phyloP scores from a whole-genome alignment of 2,113 vertebrate species.

The Ictalurus furcatus region DNA sequence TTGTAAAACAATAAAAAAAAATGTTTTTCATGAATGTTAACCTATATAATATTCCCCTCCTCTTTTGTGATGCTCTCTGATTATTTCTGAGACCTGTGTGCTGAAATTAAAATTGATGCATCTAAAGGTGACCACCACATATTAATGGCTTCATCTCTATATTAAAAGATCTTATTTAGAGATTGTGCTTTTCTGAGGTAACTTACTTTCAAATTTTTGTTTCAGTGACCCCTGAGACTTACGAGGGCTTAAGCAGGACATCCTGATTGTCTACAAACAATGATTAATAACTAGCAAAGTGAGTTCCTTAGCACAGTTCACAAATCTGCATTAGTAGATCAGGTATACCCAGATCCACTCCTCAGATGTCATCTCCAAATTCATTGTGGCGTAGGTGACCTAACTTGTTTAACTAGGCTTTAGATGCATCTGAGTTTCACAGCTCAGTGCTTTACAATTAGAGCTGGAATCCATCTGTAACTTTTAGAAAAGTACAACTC shows the following conservation, averaged over 20 bases:
- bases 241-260: neutral
- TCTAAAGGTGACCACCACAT: neutral
- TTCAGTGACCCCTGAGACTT: neutral
- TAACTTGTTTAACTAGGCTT: constrained; percentile 3
- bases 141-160: neutral
- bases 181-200: neutral
- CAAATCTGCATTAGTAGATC: neutral
- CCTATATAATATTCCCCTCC: neutral
- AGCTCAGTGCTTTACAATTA: neutral
- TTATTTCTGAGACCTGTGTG: neutral
- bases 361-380: neutral
- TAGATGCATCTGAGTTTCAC: neutral
- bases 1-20: neutral
- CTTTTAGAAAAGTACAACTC: neutral
- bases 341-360: neutral
- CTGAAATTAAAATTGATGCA: neutral
- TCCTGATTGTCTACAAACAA: neutral
- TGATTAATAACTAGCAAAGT: neutral
- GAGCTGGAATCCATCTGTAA: neutral
- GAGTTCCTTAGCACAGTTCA: neutral
- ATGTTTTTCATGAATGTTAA: neutral
- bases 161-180: neutral
- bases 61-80: neutral
- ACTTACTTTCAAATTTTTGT: neutral
- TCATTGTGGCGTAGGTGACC: neutral